Conservation (phyloP, 2,113 vertebrate genomes). For the Tor tambroides region DNA sequence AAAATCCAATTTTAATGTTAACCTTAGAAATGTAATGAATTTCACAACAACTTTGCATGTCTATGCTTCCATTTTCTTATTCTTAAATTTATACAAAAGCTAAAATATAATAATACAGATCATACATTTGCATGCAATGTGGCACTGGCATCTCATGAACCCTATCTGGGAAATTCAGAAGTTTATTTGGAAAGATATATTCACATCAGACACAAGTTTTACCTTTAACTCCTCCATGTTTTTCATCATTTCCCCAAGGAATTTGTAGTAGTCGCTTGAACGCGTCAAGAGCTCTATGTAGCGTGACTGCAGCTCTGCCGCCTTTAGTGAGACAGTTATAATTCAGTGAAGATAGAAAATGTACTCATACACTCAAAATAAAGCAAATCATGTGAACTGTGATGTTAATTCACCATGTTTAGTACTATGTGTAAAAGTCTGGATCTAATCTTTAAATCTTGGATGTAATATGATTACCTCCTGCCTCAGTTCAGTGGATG, state of each 20-base stretch:
- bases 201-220: conserved; percentile 43
- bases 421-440: too few species aligned
- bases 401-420: not conserved
- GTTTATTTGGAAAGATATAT: not conserved
- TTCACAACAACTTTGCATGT: too few species aligned
- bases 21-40: too few species aligned
- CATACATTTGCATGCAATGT: not conserved
- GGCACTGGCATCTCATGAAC: not conserved
- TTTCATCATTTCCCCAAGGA: conserved; percentile 91
- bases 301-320: conserved; percentile 82
- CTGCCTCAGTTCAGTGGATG: conserved; percentile 84
- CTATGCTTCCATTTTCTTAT: too few species aligned
- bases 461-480: conserved; percentile 79
- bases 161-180: not conserved
- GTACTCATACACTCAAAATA: not conserved
- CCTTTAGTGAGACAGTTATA: conserved; percentile 70
- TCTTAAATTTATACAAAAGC: not conserved
- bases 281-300: conserved; percentile 95
- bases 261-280: conserved; percentile 91
- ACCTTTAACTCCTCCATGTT: conserved; percentile 97
- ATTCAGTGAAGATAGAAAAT: conserved; percentile 24
- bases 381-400: not conserved
- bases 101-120: not conserved
- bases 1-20: too few species aligned
- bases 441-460: not conserved